Base-by-base conservation (phyloP, 2,113 vertebrate genomes). In the Myodes glareolus region DNA sequence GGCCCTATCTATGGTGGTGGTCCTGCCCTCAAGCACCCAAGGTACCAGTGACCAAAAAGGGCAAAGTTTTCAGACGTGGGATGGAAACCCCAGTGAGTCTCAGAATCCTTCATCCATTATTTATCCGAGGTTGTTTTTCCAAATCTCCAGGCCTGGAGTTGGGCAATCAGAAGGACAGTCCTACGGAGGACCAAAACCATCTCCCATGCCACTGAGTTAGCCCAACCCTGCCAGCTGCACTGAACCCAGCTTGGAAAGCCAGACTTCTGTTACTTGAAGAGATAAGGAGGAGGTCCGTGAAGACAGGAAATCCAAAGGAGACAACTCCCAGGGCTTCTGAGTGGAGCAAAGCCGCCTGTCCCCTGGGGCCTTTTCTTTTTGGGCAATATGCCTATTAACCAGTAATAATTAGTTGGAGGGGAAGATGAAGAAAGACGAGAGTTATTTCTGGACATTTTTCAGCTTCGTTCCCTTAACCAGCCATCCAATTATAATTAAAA, bases 401-500 rank as follows among this genome's bases (percentile, higher is more conserved):
- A 95, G 65, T 75, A 97, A 87, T 97, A 92, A 87, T 88, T 19
- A 96, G 73, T 58, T 95, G 58, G 92, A 97, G 50, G 93, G 65
- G 87, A 97, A 84, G 67, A 97, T 98, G 96, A 90, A 25, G 73
- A 82, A 21, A 97, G 96, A 63, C 90, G 70, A 90, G 12, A 94
- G 95, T 93, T 94, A 97, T 61, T 97, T 98, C 93, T 98, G 97
- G 92, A 85, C 65, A 17, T 90, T 96, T 17, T 39, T 95, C 96
- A 97, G 87, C 23, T 97, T 95, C 73, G 16, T 80, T 16, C 52
- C 47, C 42, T 63, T 73, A 92, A 73, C 31, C 94, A 97, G 96
- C 97, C 97, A 96, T 95, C 86, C 98, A 97, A 63, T 86, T 95
- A 93, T 93, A 87, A 87, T 97, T 97, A 98, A 98, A 98, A 97